Evolutionary conservation across 2,888 invertebrate genomes (phyloP).

Genomic region (Chorisops tibialis): DNA sequence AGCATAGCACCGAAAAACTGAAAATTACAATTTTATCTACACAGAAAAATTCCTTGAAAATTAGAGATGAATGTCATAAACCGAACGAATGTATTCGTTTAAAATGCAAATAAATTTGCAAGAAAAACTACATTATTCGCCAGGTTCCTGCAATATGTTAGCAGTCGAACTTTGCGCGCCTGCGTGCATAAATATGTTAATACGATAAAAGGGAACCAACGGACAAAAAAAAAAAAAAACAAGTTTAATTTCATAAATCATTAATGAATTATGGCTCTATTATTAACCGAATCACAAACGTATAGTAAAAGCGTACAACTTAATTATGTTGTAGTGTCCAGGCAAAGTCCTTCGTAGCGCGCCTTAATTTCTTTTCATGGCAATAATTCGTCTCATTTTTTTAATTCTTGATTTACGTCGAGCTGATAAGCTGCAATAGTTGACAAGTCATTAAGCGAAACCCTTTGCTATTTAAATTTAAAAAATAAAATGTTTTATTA

Average conservation of each 20-base stretch:
- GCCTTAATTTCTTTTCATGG: not conserved
- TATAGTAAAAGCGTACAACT: not conserved
- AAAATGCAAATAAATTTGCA: too few species aligned
- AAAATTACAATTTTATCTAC: too few species aligned
- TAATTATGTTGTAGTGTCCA: slow-evolving; percentile 4
- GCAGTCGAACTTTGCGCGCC: not conserved
- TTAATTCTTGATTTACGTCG: slow-evolving; percentile 7
- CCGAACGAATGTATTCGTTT: too few species aligned
- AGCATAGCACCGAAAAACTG: too few species aligned
- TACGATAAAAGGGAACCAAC: not conserved
- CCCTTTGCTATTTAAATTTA: not conserved
- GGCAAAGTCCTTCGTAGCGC: not conserved
- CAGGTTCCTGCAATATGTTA: too few species aligned
- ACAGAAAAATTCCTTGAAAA: too few species aligned
- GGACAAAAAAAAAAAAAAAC: not conserved
- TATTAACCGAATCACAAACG: slow-evolving; percentile 18
- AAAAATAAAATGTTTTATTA: not conserved
- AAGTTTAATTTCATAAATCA: slow-evolving; percentile 41
- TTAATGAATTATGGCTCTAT: slow-evolving; percentile 44
- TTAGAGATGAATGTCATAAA: too few species aligned
- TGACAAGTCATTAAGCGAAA: not conserved
- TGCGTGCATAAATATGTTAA: slow-evolving; percentile 14
- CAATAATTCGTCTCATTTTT: slow-evolving; percentile 4
- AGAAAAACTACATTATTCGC: too few species aligned
- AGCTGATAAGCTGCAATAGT: slow-evolving; percentile 5